These are phyloP conservation scores for Hycleus cichorii DNA, from an alignment of 1,140 invertebrate genomes.

Conservation along the genomic window DNA sequence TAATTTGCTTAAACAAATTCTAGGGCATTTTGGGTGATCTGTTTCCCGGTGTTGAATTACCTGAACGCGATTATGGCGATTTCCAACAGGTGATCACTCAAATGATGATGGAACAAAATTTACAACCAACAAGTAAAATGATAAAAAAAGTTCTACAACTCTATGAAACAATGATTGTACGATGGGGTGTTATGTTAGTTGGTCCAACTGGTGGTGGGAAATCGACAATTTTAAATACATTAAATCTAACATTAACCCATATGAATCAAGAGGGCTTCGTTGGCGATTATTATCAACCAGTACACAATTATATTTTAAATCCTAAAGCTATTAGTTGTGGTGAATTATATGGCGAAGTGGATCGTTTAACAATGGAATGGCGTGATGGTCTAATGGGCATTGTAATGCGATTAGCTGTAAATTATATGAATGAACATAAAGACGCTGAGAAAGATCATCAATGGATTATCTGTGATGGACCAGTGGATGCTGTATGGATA, in stretches of 20 bases:
- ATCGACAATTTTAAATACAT: constrained; percentile 57
- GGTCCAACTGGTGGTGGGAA: constrained; percentile 82
- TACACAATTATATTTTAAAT: constrained; percentile 68
- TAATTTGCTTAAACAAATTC: too few relatives aligned
- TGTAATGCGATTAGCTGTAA: constrained; percentile 59
- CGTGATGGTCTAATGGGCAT: constrained; percentile 75
- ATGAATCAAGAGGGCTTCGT: constrained; percentile 49
- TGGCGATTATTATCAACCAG: constrained; percentile 52
- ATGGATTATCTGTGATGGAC: constrained; percentile 83
- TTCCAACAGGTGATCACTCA: constrained; percentile 53
- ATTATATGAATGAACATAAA: constrained; percentile 43
- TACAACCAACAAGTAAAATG: constrained; percentile 57
- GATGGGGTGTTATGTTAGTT: constrained; percentile 90
- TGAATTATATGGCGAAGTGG: constrained; percentile 83
- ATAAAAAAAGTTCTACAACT: constrained; percentile 76
- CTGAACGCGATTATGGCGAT: constrained; percentile 69
- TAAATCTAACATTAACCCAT: constrained; percentile 58
- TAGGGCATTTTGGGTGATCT: constrained; percentile 79
- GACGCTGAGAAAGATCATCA: constrained; percentile 52
- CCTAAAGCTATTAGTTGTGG: constrained; percentile 84
- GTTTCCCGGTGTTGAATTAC: constrained; percentile 76
- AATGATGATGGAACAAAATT: constrained; percentile 45
- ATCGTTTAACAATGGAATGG: constrained; percentile 81
- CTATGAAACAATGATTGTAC: constrained; percentile 86
- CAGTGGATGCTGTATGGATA: constrained; percentile 92